Percentiles rank a stretch among this genome's conserved stretches.
phyloP scores from a whole-genome alignment of 2,113 vertebrate species.

The Salvelinus fontinalis region DNA sequence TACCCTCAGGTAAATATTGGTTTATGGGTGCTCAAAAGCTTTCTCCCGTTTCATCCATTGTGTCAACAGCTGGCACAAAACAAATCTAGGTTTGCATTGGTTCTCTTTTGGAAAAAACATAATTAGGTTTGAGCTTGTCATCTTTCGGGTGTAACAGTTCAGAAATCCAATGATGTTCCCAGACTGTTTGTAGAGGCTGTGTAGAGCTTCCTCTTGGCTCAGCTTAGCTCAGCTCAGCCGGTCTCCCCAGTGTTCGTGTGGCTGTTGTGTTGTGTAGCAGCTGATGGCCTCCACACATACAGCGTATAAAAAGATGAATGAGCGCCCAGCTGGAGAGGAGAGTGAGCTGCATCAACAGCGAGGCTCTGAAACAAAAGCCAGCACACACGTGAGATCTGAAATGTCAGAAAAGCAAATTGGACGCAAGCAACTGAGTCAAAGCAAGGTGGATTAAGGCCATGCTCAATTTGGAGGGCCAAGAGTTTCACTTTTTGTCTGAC shows the following conservation, averaged over 20 bases:
- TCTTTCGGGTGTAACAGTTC: constrained; percentile 14
- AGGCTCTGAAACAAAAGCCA: constrained; percentile 28
- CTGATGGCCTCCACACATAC: no score
- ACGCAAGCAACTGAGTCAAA: constrained; percentile 12
- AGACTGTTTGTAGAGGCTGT: constrained; percentile 14
- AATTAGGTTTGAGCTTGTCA: constrained; percentile 30
- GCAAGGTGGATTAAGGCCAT: neutral
- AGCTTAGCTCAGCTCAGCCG: neutral
- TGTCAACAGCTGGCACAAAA: constrained; percentile 33
- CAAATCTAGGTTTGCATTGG: constrained; percentile 21
- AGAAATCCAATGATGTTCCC: constrained; percentile 5
- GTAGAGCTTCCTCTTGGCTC: constrained; percentile 12
- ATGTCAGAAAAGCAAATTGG: constrained; percentile 23
- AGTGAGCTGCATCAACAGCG: constrained; percentile 4
- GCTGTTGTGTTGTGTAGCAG: constrained; percentile 7
- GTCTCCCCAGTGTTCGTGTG: constrained; percentile 9
- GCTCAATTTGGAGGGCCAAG: neutral
- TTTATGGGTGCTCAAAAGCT: constrained; percentile 51
- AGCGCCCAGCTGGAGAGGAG: constrained; percentile 25
- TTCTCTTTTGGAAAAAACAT: constrained; percentile 2
- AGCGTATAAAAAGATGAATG: constrained; percentile 1
- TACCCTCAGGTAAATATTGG: constrained; percentile 59
- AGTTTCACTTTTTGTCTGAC: neutral
- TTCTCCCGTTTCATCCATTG: constrained; percentile 40
- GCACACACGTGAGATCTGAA: constrained; percentile 28